Conservation (phyloP, 2,888 invertebrate species). For the Stegana nigrithorax region DNA sequence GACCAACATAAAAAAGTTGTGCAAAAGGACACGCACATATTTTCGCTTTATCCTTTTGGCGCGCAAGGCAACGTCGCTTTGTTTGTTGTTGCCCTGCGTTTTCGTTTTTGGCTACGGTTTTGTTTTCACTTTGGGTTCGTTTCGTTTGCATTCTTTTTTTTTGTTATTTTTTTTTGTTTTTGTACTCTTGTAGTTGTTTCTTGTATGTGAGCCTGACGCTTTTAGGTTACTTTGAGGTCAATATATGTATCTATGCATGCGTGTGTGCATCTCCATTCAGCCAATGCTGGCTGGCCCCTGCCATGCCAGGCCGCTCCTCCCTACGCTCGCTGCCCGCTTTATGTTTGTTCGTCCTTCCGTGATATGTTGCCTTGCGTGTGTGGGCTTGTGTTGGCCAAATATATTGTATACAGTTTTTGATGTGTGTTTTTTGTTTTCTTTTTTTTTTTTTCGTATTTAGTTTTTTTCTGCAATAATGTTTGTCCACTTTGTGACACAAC, state of each 20-base stretch:
- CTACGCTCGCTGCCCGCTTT: not conserved
- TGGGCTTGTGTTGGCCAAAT: not conserved
- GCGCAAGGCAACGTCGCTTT: not conserved
- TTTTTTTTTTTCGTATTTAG: not conserved
- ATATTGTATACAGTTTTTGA: not conserved
- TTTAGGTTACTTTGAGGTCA: conserved; percentile 54
- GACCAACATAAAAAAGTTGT: conserved; percentile 4
- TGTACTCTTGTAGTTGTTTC: no score
- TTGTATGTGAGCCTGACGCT: conserved; percentile 25
- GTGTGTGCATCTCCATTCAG: no score
- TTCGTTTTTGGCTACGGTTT: not conserved
- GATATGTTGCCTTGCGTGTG: not conserved
- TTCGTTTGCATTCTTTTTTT: no score
- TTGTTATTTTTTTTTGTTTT: conserved; percentile 25
- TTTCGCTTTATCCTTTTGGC: conserved; percentile 8
- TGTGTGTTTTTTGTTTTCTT: not conserved
- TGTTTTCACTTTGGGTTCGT: not conserved
- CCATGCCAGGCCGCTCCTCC: no score
- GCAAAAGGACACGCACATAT: conserved; percentile 37
- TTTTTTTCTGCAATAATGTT: conserved; percentile 44
- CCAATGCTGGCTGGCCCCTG: no score
- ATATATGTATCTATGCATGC: conserved; percentile 3
- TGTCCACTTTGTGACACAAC: conserved; percentile 48
- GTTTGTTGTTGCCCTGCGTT: not conserved
- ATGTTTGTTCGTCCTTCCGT: not conserved